phyloP scores from a whole-genome alignment of 2,797 vertebrate species.

The Myripristis jacobus region DNA sequence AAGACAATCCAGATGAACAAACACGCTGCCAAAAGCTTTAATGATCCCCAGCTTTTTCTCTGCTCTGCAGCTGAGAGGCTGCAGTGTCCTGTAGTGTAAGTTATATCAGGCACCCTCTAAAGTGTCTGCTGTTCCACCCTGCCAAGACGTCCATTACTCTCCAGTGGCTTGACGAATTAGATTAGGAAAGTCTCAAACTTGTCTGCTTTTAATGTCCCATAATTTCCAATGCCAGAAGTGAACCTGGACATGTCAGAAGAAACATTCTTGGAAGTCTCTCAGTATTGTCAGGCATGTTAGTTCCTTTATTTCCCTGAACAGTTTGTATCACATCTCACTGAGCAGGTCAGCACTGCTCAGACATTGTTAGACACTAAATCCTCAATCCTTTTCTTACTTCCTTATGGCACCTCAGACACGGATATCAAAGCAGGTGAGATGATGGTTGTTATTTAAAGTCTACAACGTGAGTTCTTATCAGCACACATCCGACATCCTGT shows the following conservation, averaged over 20 bases:
- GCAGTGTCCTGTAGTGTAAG: background rate
- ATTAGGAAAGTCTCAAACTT: conserved; percentile 13
- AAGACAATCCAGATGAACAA: conserved; percentile 53
- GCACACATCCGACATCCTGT: conserved; percentile 7
- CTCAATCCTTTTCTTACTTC: conserved; percentile 26
- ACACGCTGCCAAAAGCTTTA: conserved; percentile 32
- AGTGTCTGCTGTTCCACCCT: background rate
- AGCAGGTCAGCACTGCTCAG: background rate
- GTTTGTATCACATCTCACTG: background rate
- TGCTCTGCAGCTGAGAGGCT: conserved; percentile 25
- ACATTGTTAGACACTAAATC: conserved; percentile 16
- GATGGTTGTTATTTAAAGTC: background rate
- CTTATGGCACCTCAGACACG: conserved; percentile 53
- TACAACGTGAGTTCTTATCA: background rate
- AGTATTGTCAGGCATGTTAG: background rate
- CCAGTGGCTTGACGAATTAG: conserved; percentile 23
- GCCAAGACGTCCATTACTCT: conserved; percentile 36
- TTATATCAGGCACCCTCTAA: conserved; percentile 44
- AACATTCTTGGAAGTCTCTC: conserved; percentile 1
- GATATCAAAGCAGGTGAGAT: conserved; percentile 76
- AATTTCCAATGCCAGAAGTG: background rate
- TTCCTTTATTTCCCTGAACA: background rate
- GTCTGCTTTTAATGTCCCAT: conserved; percentile 8
- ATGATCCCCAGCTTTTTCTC: conserved; percentile 31
- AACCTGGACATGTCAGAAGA: conserved; percentile 4